Evolutionary conservation across 2,888 invertebrate genomes (phyloP), one percentile per base, ranked within the genome.

Genomic region (Allygus modestus): DNA sequence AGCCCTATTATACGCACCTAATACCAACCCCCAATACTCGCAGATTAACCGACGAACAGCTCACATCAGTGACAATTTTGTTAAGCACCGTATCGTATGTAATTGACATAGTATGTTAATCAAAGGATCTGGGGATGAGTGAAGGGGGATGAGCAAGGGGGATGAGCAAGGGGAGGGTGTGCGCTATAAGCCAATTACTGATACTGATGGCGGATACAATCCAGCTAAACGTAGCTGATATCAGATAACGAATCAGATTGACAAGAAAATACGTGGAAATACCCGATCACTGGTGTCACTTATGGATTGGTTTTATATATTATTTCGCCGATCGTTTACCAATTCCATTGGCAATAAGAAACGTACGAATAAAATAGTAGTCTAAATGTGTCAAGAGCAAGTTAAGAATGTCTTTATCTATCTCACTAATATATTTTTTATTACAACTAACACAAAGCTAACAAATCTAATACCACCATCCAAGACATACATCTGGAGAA

Each of bases 31-130:
- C 54, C 23, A 15, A 20, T 23, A 54, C 54, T 23, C 23, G 23
- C 54, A 5, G 54, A 20, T 54, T 54, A n/a, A 23, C 17, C 11
- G 7, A 23, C 54, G 7, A 17, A 11, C 9, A 51, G 12, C 51
- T 51, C 51, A 9, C 20, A 54, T 20, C 54, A 11, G 23, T 23
- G 23, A n/a, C 17, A 54, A 23, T 54, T 54, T 54, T 20, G 54
- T 20, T 54, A n/a, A 54, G 54, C 54, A 54, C 12, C 54, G 54
- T 54, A 12, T 20, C 20, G 20, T 4, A 11, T 17, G 12, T 65
- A 65, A 65, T 65, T 65, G 65, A 28, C 15, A 65, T 65, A 65
- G 15, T 65, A 65, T 65, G 65, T 65, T 65, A 65, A 65, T 65
- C 65, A 65, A 28, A 17, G 65, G 28, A 65, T 65, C 28, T 28